Base-by-base conservation (phyloP, 2,888 invertebrate genomes). In the Conops quadrifasciatus region DNA sequence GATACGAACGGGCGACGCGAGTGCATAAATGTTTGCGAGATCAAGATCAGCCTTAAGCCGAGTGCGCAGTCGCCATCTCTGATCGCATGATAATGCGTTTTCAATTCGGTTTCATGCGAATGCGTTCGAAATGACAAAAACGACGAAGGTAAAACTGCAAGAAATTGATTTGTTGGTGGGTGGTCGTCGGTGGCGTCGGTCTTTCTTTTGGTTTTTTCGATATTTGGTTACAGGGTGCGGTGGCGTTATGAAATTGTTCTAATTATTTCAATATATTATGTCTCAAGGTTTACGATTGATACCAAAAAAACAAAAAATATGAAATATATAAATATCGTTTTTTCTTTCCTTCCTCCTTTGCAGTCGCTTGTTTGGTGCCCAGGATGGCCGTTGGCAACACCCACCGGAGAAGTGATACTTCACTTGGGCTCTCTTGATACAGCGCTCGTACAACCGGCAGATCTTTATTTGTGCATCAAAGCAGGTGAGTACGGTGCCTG, bases 311-410 rank as follows among this genome's bases (percentile, higher is more conserved):
- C 15, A 24, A 13, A 62, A 21, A 30, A 13, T n/a, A 21, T 53
- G 24, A 53, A 53, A 19, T 19, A 13, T n/a, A 21, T n/a, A 53
- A 53, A 24, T 45, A 0, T 36, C 15, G 19, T 43, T 19, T 19
- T 60, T 36, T 56, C 30, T 26, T 53, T 45, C 53, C 62, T 71
- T 53, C 66, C 75, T 75, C 78, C 72, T 75, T 87, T 88, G 53
- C 88, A 91, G 91, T 87, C 88, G 83, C 87, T 88, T 80, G 84
- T 87, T 76, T 87, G 88, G 79, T 89, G 89, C 77, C 83, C 87
- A 81, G 91, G 91, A 84, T 91, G 91, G 91, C 91, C 91, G 73
- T 85, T 91, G 84, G 89, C 89, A 81, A 87, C 91, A 80, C 89
- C 88, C 78, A 79, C 81, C 76, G 88, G 88, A 80, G 90, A 90